Evolutionary conservation across 2,797 vertebrate genomes (phyloP), one percentile per base, ranked within the genome.

Genomic region (Cossypha niveicapilla): DNA sequence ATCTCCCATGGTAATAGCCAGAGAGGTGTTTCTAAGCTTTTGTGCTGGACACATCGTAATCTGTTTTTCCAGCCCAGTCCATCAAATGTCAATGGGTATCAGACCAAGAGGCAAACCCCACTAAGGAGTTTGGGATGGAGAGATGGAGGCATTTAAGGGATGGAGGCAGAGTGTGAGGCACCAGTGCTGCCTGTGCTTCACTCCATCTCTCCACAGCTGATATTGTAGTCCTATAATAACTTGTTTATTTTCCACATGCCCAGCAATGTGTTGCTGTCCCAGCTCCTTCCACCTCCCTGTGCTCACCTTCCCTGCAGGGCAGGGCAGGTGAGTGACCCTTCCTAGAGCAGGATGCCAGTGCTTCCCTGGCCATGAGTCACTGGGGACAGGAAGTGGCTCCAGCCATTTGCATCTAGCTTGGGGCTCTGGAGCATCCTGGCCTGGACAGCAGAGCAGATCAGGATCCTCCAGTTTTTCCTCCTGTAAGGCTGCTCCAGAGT

Each of bases 321-420:
- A 92, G 45, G 79, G 77, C 74, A 94, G 76, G 63, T 1, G 11
- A 74, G n/a, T 87, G 88, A 91, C 88, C 92, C 81, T 93, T 89
- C 71, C 71, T n/a, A 25, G 53, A 83, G 57, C 78, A 89, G 68
- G 86, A 95, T 95, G 72, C 81, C 78, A 25, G 45, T 0, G 56
- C 95, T 95, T 94, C 86, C 42, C 90, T 71, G 65, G 54, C 21
- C 23, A 0, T 92, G 96, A 96, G 61, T 95, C 95, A 96, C 71
- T 1, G 3, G 22, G 32, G 34, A 30, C 1, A 5, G 93, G 93
- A 96, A 89, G 35, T 80, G 68, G 84, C 32, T 88, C 50, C 27
- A 45, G 19, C 18, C 74, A 87, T 92, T 91, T 89, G 35, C 86
- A 87, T 61, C 67, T 77, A 54, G 72, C 50, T 56, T 34, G 67